Conservation (phyloP, 2,797 vertebrate species). For the Pseudochromis fuscus region DNA sequence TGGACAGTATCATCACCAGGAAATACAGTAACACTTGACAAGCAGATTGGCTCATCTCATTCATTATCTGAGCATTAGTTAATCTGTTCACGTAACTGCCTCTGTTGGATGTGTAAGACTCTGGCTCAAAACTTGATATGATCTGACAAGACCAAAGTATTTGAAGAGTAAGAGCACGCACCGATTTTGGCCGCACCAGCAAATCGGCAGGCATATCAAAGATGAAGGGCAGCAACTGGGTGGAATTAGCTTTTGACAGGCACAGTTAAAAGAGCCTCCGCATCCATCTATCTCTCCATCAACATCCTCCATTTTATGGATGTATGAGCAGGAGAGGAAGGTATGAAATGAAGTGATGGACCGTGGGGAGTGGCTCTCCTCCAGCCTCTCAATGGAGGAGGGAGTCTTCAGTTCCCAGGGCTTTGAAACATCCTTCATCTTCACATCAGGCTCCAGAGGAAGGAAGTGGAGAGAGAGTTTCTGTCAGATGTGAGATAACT, state of each 20-base stretch:
- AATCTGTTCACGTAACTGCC: slow-evolving; percentile 68
- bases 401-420: slow-evolving; percentile 27
- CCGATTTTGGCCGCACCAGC: slow-evolving; percentile 54
- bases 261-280: slow-evolving; percentile 55
- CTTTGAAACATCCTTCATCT: slow-evolving; percentile 61
- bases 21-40: slow-evolving; percentile 54
- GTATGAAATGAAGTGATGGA: slow-evolving; percentile 45
- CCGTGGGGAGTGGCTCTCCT: slow-evolving; percentile 37
- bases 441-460: slow-evolving; percentile 21
- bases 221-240: slow-evolving; percentile 45
- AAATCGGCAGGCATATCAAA: slow-evolving; percentile 65
- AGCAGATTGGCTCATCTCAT: slow-evolving; percentile 34
- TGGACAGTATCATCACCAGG: slow-evolving; percentile 31
- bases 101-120: slow-evolving; percentile 55
- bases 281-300: slow-evolving; percentile 55
- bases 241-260: slow-evolving; percentile 67
- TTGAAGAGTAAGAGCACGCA: slow-evolving; percentile 44
- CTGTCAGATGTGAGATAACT: slow-evolving; percentile 17
- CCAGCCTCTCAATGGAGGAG: slow-evolving; percentile 30
- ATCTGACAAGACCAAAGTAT: slow-evolving; percentile 59
- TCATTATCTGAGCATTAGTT: slow-evolving; percentile 60
- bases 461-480: slow-evolving; percentile 1
- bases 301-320: slow-evolving; percentile 49
- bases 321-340: slow-evolving; percentile 29
- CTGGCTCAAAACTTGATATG: slow-evolving; percentile 54